Conservation (phyloP, 35 echinoderm and acorn worm species). For the Apostichopus japonicus region DNA sequence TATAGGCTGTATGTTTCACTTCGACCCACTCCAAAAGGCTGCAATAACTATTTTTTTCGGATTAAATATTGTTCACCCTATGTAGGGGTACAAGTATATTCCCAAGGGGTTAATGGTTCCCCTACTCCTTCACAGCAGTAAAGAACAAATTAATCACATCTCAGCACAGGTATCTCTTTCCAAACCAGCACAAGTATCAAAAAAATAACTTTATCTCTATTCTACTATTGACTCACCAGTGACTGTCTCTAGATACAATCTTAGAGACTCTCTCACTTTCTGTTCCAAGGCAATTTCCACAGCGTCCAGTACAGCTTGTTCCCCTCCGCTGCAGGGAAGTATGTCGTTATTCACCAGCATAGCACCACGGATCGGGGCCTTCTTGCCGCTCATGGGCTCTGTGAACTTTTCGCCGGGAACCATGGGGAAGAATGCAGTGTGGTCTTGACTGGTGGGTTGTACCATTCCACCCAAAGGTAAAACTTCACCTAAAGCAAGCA, state of each 20-base stretch:
- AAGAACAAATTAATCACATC: too few relatives aligned
- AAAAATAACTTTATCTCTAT: too few relatives aligned
- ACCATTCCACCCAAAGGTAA: constrained; percentile 88
- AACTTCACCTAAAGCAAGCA: constrained; percentile 73
- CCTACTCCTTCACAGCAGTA: too few relatives aligned
- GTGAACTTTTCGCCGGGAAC: constrained; percentile 73
- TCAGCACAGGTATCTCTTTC: too few relatives aligned
- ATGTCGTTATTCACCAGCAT: constrained; percentile 80
- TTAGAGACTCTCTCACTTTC: constrained; percentile 67
- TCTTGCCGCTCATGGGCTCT: constrained; percentile 84
- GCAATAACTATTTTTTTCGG: too few relatives aligned
- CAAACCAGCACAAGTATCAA: too few relatives aligned
- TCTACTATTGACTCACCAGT: constrained; percentile 60
- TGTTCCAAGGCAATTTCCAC: constrained; percentile 75
- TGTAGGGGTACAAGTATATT: too few relatives aligned
- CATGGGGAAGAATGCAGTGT: constrained; percentile 81
- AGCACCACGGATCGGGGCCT: constrained; percentile 66
- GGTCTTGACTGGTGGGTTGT: constrained; percentile 61
- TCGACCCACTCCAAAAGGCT: too few relatives aligned
- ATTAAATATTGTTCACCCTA: too few relatives aligned
- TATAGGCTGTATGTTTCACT: too few relatives aligned
- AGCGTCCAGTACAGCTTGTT: constrained; percentile 82
- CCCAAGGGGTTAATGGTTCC: too few relatives aligned
- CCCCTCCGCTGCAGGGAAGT: constrained; percentile 78
- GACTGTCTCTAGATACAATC: constrained; percentile 70